phyloP scores from a whole-genome alignment of 2,113 vertebrate genomes.

The Mus pahari region DNA sequence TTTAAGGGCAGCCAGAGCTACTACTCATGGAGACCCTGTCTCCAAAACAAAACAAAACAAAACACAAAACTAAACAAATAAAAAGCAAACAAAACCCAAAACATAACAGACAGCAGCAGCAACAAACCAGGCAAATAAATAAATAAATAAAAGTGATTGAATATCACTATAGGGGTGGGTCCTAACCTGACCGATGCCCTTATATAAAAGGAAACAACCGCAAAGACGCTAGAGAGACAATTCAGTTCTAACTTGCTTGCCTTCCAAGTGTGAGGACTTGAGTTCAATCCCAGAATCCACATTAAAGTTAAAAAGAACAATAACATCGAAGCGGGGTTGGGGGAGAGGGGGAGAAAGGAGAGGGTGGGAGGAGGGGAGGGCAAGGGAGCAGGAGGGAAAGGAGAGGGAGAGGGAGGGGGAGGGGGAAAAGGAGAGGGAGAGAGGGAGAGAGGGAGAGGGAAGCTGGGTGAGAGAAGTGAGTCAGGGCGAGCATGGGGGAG shows the following conservation, averaged over 20 bases:
- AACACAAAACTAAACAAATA: neutral
- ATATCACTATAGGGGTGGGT: neutral
- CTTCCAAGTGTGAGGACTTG: neutral
- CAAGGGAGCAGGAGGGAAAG: too few relatives aligned
- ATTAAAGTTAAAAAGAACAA: neutral
- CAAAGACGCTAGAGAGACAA: neutral
- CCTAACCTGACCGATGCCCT: neutral
- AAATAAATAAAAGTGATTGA: neutral
- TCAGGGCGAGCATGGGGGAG: too few relatives aligned
- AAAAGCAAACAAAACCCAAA: neutral
- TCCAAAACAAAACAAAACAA: neutral
- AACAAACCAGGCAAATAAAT: neutral
- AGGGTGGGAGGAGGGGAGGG: too few relatives aligned
- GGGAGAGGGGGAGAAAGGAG: rapidly evolving
- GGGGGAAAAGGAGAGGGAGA: too few relatives aligned
- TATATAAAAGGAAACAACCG: neutral
- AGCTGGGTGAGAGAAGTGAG: too few relatives aligned
- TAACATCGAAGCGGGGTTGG: neutral
- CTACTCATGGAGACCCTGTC: neutral
- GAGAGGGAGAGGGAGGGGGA: rapidly evolving
- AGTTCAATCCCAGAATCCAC: neutral
- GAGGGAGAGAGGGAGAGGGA: neutral
- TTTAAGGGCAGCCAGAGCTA: neutral
- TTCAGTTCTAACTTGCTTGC: neutral
- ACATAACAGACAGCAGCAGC: neutral